These are phyloP conservation scores for Athene cunicularia DNA, from an alignment of 2,113 vertebrate genomes.

Conservation along the genomic window DNA sequence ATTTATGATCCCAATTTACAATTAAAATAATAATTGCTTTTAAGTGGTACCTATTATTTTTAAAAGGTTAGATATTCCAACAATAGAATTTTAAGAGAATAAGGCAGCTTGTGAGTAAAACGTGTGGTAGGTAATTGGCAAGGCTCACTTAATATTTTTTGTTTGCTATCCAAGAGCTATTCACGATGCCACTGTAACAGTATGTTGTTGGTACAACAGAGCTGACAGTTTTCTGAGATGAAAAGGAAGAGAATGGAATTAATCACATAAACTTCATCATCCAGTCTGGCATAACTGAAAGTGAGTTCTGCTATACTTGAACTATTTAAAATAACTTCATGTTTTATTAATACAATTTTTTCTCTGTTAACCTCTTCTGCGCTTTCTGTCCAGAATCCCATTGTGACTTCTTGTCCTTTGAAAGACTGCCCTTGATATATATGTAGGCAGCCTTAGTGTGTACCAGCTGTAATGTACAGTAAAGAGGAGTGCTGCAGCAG, in stretches of 20 bases:
- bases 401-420: background rate
- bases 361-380: background rate
- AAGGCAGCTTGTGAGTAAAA: slow-evolving; percentile 56
- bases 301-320: slow-evolving; percentile 40
- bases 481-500: background rate
- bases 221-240: slow-evolving; percentile 68
- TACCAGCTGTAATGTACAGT: background rate
- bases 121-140: slow-evolving; percentile 67
- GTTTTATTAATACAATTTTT: slow-evolving; percentile 41
- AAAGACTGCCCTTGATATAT: rapidly evolving
- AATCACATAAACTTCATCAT: slow-evolving; percentile 64
- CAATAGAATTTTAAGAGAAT: slow-evolving; percentile 42
- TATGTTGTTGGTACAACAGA: slow-evolving; percentile 66
- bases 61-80: slow-evolving; percentile 56
- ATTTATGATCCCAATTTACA: slow-evolving; percentile 63
- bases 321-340: slow-evolving; percentile 53
- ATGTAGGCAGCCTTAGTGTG: background rate
- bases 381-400: background rate
- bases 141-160: slow-evolving; percentile 65
- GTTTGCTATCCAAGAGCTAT: slow-evolving; percentile 66
- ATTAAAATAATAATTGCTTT: slow-evolving; percentile 73
- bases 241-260: slow-evolving; percentile 65
- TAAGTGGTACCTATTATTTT: slow-evolving; percentile 71
- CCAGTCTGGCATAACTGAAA: slow-evolving; percentile 65
- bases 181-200: slow-evolving; percentile 60